A percentile compares a stretch with the other conserved stretches of the same genome.
phyloP scores from a whole-genome alignment of 2,113 vertebrate genomes.

The Nothoprocta perdicaria region DNA sequence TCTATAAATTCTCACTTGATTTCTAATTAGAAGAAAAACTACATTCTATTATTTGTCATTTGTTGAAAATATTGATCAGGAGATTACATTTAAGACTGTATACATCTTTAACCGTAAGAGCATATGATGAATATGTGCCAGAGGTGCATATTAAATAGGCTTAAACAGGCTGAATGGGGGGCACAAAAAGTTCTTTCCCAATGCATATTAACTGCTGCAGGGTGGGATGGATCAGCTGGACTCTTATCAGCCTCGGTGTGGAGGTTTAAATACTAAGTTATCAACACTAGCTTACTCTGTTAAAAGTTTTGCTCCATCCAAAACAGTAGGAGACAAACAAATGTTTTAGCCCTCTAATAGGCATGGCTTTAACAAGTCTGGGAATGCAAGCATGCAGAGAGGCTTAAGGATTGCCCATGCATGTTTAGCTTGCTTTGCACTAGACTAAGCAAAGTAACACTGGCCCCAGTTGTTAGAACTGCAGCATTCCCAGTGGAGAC shows the following conservation, averaged over 20 bases:
- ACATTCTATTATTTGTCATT: not conserved
- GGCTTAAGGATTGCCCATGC: not conserved
- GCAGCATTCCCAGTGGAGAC: not conserved
- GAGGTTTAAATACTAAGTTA: not conserved
- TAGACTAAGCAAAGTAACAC: not conserved
- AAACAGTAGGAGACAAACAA: not conserved
- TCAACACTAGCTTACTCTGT: not conserved
- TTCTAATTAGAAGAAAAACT: not conserved
- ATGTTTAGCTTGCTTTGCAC: not conserved
- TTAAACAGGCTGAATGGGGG: not conserved
- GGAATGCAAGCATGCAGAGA: not conserved
- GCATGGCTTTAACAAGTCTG: not conserved
- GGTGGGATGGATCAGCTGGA: not conserved
- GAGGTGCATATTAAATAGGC: not conserved
- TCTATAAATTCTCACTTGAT: not conserved
- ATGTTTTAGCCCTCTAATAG: not conserved
- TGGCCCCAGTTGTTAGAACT: not conserved
- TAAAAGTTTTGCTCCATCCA: not conserved
- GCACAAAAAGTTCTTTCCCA: not conserved
- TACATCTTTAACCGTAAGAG: accelerated
- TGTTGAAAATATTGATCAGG: not conserved
- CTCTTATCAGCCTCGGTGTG: not conserved
- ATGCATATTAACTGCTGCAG: not conserved
- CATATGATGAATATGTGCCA: not conserved
- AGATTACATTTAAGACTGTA: not conserved